Evolutionary conservation across 2,888 invertebrate species (phyloP).

Genomic region (Drosophila niveifrons): DNA sequence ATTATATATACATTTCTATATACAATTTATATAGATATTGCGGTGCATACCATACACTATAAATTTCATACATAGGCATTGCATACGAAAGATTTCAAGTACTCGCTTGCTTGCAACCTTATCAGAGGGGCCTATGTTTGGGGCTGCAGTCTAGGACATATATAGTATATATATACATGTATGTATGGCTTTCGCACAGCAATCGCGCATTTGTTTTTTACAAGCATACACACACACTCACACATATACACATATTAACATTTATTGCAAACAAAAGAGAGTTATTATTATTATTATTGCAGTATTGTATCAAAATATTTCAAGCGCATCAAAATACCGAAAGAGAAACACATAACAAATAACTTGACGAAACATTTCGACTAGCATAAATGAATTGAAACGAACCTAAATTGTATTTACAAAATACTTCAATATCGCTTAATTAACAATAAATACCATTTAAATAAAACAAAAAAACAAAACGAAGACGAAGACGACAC

Average conservation of each 20-base stretch:
- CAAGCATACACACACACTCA: constrained; percentile 60
- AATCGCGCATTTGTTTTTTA: constrained; percentile 74
- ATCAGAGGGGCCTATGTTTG: constrained; percentile 18
- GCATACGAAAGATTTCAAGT: constrained; percentile 19
- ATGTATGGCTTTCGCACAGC: constrained; percentile 70
- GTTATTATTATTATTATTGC: constrained; percentile 72
- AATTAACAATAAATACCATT: constrained; percentile 51
- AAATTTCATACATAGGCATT: constrained; percentile 17
- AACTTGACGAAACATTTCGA: constrained; percentile 72
- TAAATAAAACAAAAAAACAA: constrained; percentile 34
- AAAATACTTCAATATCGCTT: constrained; percentile 80
- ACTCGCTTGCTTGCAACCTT: constrained; percentile 22
- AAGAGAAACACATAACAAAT: constrained; percentile 31
- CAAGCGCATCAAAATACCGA: constrained; percentile 50
- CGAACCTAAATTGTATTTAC: constrained; percentile 74
- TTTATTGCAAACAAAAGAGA: constrained; percentile 22
- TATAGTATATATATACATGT: background rate
- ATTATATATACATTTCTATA: constrained; percentile 37
- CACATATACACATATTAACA: background rate
- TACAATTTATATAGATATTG: constrained; percentile 32
- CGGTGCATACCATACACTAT: constrained; percentile 53
- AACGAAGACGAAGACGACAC: background rate
- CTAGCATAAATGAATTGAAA: constrained; percentile 81
- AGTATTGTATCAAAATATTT: constrained; percentile 72
- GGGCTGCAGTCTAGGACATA: constrained; percentile 18